phyloP scores from a whole-genome alignment of 2,797 vertebrate species.

The Molossus molossus region DNA sequence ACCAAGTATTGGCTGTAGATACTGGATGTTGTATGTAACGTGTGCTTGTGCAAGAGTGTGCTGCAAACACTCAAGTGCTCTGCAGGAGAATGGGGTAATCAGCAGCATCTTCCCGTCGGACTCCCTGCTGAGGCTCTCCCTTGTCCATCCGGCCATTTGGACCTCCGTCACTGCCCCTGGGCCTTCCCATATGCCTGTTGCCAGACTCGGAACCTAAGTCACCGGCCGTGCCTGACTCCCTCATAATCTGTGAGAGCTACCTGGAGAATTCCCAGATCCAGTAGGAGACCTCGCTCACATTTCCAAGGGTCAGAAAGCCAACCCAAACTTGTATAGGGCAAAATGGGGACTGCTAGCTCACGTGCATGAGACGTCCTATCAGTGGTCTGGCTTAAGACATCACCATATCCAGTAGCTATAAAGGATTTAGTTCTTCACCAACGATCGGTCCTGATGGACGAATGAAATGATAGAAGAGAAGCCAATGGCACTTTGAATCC shows the following conservation, averaged over 20 bases:
- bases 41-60: neutral
- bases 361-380: neutral
- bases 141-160: too few species aligned
- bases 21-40: neutral
- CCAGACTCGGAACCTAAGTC: neutral
- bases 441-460: too few species aligned
- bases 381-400: neutral
- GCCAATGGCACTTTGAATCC: too few species aligned
- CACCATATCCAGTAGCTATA: too few species aligned
- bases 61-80: neutral
- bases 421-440: neutral
- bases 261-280: neutral
- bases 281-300: neutral
- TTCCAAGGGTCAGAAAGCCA: neutral
- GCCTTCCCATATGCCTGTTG: neutral
- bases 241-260: neutral
- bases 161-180: too few species aligned
- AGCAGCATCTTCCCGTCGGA: rapidly evolving
- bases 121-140: rapidly evolving
- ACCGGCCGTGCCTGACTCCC: neutral
- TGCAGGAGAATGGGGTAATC: too few species aligned
- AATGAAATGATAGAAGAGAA: neutral
- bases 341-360: neutral
- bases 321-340: neutral
- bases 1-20: neutral